phyloP scores from a whole-genome alignment of 2,888 invertebrate genomes.

The Drosophila multiciliata region DNA sequence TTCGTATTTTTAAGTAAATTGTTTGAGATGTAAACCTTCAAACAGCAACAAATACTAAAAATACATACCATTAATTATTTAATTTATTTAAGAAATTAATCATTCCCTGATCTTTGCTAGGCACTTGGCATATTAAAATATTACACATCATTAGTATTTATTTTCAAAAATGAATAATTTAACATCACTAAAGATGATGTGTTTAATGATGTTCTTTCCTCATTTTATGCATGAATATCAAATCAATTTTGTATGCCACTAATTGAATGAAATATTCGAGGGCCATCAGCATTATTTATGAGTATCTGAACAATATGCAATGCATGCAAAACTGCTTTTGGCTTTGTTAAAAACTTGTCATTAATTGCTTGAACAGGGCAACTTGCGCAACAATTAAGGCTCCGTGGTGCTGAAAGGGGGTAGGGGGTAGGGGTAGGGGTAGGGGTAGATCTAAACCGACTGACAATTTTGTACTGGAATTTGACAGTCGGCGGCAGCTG shows the following conservation, averaged over 20 bases:
- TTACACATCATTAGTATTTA: not conserved
- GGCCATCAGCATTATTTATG: not conserved
- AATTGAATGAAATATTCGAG: conserved; percentile 18
- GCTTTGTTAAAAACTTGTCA: not conserved
- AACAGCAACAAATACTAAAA: not conserved
- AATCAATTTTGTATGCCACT: conserved; percentile 9
- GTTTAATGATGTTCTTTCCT: not conserved
- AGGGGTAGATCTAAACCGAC: not conserved
- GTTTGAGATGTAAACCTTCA: not conserved
- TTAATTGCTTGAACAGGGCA: conserved; percentile 1
- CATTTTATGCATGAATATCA: not conserved
- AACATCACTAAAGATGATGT: not conserved
- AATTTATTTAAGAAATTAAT: not conserved
- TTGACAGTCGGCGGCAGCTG: conserved; percentile 51
- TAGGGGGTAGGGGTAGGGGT: conserved; percentile 4
- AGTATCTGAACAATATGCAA: not conserved
- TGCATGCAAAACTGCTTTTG: not conserved
- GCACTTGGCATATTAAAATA: not conserved
- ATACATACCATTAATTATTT: not conserved
- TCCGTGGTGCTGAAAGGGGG: not conserved
- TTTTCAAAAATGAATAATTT: not conserved
- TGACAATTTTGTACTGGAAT: not conserved
- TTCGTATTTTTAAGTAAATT: not conserved
- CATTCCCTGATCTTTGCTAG: not conserved
- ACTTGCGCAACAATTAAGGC: conserved; percentile 1